Base-by-base conservation (phyloP, 2,113 vertebrate genomes). In the Cephalopterus ornatus region DNA sequence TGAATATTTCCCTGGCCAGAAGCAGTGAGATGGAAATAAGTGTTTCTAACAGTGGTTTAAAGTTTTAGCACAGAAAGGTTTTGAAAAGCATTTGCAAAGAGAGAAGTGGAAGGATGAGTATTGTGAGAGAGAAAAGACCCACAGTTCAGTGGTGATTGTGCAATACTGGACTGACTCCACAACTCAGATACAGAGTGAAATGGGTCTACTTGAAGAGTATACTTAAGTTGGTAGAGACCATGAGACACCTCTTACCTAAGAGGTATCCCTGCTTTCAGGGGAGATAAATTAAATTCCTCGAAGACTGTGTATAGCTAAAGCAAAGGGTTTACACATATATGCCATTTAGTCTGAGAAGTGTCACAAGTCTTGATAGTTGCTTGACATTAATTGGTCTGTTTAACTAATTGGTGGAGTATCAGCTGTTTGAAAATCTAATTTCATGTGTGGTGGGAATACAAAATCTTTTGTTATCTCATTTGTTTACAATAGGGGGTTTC, bases 21-120 rank as follows among this genome's bases (percentile, higher is more conserved):
- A 95, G 44, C 14, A 66, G 56, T 80, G 47, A 95, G 62, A 63
- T 73, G 37, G 41, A 44, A 79, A 70, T 46, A 88, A 74, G 77
- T 80, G 65, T 77, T 95, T 86, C 81, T 67, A 95, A 55, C 50
- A 92, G 55, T 67, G 37, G 39, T 82, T 93, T 83, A 66, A 65
- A 95, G n/a, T 93, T 95, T 95, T 86, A 88, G 28, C 49, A 71
- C 7, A 47, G 30, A 86, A 50, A 41, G 50, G 22, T 75, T 96
- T 95, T 85, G 74, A 94, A 84, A 46, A 66, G 39, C 58, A 93
- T 73, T 7, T 88, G 61, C 46, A 86, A 89, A 78, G 53, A 84
- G 4, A 9, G 12, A 61, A 68, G 49, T 50, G 8, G 49, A 27
- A 50, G 26, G 14, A 50, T 5, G 3, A 50, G 8, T 26, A 50